These are phyloP conservation scores for Mythimna vitellina DNA, from an alignment of 2,888 invertebrate species.

Conservation along the genomic window DNA sequence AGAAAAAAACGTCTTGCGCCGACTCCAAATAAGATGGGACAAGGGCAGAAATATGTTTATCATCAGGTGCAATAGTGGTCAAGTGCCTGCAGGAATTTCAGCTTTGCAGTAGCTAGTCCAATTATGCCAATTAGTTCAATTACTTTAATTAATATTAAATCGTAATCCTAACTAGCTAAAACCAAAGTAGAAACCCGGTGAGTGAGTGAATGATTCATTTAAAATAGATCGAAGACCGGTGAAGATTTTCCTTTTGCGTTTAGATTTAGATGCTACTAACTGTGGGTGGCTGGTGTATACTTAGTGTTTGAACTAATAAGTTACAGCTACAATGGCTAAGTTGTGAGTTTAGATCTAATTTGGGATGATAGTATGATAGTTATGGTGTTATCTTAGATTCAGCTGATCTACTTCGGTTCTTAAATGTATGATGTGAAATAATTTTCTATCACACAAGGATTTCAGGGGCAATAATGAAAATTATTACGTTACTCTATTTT, in stretches of 20 bases:
- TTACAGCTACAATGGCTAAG: slow-evolving; percentile 29
- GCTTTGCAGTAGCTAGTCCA: too few species aligned
- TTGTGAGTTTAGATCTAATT: slow-evolving; percentile 31
- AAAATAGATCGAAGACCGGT: slow-evolving; percentile 54
- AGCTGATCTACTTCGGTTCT: not conserved
- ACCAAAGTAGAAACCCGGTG: slow-evolving; percentile 20
- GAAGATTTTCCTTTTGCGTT: slow-evolving; percentile 51
- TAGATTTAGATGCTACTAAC: slow-evolving; percentile 52
- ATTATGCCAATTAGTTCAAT: not conserved
- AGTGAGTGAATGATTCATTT: slow-evolving; percentile 60
- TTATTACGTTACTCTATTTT: too few species aligned
- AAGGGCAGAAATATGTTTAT: too few species aligned
- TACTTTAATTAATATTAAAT: not conserved
- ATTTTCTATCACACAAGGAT: slow-evolving; percentile 8
- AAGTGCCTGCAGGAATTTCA: too few species aligned
- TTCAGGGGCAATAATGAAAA: not conserved
- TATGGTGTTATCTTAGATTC: slow-evolving; percentile 8
- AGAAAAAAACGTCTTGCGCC: too few species aligned
- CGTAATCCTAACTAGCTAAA: slow-evolving; percentile 16
- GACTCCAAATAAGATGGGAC: too few species aligned
- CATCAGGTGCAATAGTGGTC: too few species aligned
- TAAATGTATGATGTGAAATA: slow-evolving; percentile 4
- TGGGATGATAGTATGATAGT: slow-evolving; percentile 25
- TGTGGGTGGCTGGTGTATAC: slow-evolving; percentile 51
- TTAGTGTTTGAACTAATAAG: slow-evolving; percentile 43